Percentiles rank a stretch among this genome's conserved stretches.
These are phyloP conservation scores for Sebastes schlegelii DNA, from an alignment of 2,113 vertebrate genomes.

Conservation along the genomic window DNA sequence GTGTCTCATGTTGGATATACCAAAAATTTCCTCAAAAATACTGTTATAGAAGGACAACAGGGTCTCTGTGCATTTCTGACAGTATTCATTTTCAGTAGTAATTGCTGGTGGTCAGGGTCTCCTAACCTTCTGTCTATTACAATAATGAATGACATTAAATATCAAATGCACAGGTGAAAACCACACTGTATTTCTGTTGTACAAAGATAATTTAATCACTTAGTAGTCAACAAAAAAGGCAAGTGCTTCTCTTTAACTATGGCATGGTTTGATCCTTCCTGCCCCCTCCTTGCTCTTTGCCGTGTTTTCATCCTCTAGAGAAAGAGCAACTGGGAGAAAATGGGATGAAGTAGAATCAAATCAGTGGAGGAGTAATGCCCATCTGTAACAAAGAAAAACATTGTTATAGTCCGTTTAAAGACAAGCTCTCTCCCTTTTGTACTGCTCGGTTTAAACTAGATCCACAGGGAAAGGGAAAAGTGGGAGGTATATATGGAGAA, in stretches of 20 bases:
- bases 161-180: not conserved
- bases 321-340: conserved; percentile 6
- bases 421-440: conserved; percentile 29
- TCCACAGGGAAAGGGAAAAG: conserved; percentile 14
- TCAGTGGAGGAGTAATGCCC: conserved; percentile 18
- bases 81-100: no score
- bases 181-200: not conserved
- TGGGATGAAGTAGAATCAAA: conserved; percentile 31
- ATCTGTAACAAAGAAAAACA: conserved; percentile 30
- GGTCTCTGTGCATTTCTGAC: not conserved
- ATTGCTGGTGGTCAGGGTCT: no score
- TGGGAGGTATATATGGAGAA: not conserved
- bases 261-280: not conserved
- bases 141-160: not conserved
- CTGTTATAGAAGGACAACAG: not conserved
- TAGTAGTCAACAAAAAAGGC: conserved; percentile 1
- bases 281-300: not conserved
- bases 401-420: conserved; percentile 42
- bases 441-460: conserved; percentile 26
- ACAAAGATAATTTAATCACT: conserved; percentile 1
- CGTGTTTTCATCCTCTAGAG: conserved; percentile 8
- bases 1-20: not conserved
- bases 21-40: not conserved
- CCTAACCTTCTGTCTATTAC: no score
- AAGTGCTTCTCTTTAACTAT: conserved; percentile 3